phyloP scores from a whole-genome alignment of 1,140 invertebrate species.

The Pachypsylla venusta region DNA sequence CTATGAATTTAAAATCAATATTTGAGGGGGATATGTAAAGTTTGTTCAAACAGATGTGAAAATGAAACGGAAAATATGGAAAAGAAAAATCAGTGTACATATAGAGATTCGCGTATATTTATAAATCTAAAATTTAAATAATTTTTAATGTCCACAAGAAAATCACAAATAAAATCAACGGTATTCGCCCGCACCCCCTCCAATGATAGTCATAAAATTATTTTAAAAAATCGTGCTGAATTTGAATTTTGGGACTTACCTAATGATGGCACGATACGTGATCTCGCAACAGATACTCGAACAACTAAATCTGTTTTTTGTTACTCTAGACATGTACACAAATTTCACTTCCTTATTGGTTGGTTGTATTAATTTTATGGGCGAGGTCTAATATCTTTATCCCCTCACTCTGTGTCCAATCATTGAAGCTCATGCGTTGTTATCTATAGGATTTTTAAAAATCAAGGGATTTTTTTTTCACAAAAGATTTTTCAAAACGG shows the following conservation, averaged over 20 bases:
- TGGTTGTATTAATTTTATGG: not conserved
- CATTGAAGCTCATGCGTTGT: not conserved
- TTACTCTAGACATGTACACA: not conserved
- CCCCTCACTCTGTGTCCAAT: not conserved
- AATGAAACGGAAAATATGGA: too few relatives aligned
- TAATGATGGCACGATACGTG: slow-evolving; percentile 3
- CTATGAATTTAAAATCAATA: too few relatives aligned
- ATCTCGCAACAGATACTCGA: slow-evolving; percentile 6
- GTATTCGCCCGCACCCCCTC: not conserved
- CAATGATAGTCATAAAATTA: not conserved
- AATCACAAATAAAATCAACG: not conserved
- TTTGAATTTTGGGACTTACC: slow-evolving; percentile 2
- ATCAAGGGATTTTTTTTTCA: too few relatives aligned
- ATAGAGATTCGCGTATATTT: too few relatives aligned
- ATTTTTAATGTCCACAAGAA: not conserved
- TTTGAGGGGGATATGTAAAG: too few relatives aligned
- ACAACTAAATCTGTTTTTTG: slow-evolving; percentile 9
- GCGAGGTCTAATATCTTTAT: not conserved
- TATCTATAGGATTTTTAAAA: too few relatives aligned
- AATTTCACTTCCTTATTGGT: not conserved
- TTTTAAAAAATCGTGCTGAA: slow-evolving; percentile 6
- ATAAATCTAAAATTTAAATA: too few relatives aligned
- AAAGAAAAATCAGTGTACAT: too few relatives aligned
- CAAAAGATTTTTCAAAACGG: too few relatives aligned
- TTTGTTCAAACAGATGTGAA: too few relatives aligned